phyloP scores from a whole-genome alignment of 92 coral and sea anemone genomes.

The Epizoanthus stellaris region DNA sequence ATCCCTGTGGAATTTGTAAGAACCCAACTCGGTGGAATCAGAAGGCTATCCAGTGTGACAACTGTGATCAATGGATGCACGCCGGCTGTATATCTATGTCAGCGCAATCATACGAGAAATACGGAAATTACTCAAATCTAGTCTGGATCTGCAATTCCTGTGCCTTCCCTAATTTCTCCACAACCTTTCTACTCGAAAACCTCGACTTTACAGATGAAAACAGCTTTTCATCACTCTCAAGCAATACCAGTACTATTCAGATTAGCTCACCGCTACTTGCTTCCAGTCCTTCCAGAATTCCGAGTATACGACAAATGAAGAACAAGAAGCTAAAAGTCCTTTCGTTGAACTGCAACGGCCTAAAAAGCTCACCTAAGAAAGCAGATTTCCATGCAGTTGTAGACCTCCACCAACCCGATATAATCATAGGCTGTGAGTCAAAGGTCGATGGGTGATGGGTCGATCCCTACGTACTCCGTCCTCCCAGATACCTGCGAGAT shows the following conservation, averaged over 20 bases:
- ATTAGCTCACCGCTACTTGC: neutral
- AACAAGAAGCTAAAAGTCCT: slow-evolving; percentile 1
- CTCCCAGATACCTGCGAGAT: slow-evolving; percentile 12
- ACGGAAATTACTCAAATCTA: neutral
- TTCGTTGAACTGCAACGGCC: neutral
- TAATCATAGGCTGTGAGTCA: neutral
- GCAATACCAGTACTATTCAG: neutral
- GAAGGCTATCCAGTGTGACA: no score
- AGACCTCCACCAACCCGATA: neutral
- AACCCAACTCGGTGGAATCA: no score
- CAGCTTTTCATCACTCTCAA: neutral
- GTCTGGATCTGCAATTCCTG: slow-evolving; percentile 11
- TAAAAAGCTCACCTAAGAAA: neutral
- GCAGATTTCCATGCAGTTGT: slow-evolving; percentile 4
- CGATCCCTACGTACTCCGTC: slow-evolving; percentile 17
- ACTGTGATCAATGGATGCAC: no score
- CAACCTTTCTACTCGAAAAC: slow-evolving; percentile 4
- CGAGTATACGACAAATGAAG: neutral
- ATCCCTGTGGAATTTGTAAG: no score
- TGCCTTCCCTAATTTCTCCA: neutral
- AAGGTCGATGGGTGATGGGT: neutral
- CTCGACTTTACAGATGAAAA: neutral
- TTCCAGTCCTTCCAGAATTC: slow-evolving; percentile 15
- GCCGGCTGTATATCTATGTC: neutral
- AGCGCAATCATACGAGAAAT: neutral